Conservation (phyloP, 2,797 vertebrate species). For the Chloroceryle amazona region DNA sequence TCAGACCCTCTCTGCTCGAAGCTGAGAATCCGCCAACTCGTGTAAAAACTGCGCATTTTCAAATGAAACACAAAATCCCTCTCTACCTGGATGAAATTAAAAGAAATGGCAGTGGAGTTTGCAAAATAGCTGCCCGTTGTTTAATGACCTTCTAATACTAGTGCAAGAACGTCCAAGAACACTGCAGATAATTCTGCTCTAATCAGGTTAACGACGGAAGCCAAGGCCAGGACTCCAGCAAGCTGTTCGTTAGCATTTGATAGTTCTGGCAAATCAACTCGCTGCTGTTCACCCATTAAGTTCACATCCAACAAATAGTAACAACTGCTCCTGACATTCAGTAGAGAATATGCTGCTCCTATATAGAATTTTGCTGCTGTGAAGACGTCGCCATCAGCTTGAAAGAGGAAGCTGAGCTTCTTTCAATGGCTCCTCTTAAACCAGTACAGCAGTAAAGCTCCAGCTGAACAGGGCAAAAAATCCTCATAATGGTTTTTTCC, state of each 20-base stretch:
- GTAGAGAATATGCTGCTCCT: conserved; percentile 25
- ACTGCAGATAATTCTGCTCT: conserved; percentile 41
- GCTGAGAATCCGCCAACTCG: conserved; percentile 15
- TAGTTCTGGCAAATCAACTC: conserved; percentile 65
- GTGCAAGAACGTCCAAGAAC: conserved; percentile 50
- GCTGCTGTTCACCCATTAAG: conserved; percentile 48
- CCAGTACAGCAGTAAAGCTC: background rate
- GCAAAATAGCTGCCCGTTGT: conserved; percentile 12
- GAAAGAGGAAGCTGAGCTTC: background rate
- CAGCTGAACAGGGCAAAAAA: background rate
- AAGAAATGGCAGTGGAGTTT: background rate
- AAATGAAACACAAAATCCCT: conserved; percentile 45
- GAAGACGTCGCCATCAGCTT: background rate
- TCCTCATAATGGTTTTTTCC: background rate
- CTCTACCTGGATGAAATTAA: conserved; percentile 48
- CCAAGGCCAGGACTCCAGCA: conserved; percentile 52
- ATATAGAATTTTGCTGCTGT: background rate
- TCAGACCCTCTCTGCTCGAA: background rate
- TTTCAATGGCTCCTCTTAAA: background rate
- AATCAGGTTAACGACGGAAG: conserved; percentile 55
- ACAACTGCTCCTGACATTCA: conserved; percentile 13
- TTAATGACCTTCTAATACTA: conserved; percentile 60
- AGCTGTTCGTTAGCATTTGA: conserved; percentile 66
- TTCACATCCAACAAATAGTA: conserved; percentile 41
- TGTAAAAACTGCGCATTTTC: conserved; percentile 38